Evolutionary conservation across 2,797 vertebrate genomes (phyloP), one percentile per base, ranked within the genome.

Genomic region (Sebastes umbrosus): DNA sequence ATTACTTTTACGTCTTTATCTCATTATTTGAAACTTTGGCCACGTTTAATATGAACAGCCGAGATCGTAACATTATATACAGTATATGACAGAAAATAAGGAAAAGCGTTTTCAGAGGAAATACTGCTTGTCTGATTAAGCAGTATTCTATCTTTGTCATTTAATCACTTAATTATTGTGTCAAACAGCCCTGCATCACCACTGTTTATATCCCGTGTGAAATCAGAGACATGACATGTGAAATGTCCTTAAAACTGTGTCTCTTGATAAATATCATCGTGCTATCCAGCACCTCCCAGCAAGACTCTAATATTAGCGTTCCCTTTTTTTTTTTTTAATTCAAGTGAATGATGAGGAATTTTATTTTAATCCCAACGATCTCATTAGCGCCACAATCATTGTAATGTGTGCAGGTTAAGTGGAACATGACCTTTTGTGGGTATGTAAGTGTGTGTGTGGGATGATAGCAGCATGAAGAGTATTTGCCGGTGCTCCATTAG

Each of bases 401-500:
- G 25, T 79, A 73, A 74, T 84, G 87, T 73, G 75, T 36, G 13
- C 74, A 75, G 85, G 73, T 83, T 83, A 70, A 80, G 55, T 84
- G 39, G 75, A 80, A 79, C 57, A 57, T 74, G 87, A 84, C 75
- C 83, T 85, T 89, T 78, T 57, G 78, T 80, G 50, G 13, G 52
- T 31, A 64, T 69, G 20, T 32, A 31, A 77, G 60, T 31, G 75
- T 57, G 46, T 36, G 69, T 69, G 22, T 80, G 75, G 58, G 78
- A 50, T 29, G 64, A 50, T 14, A 69, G 69, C 63, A 67, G 75
- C 60, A 34, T 32, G 29, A 58, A 69, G 52, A 52, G 73, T 81
- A 73, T 79, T 86, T 72, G 73, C 70, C 72, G 72, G 65, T 81
- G 78, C 74, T 84, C 82, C 82, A 89, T 89, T 80, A 86, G 84